A percentile compares a stretch with the other conserved stretches of the same genome.
Evolutionary conservation across 2,888 invertebrate species (phyloP).

Genomic region (Patella pellucida): DNA sequence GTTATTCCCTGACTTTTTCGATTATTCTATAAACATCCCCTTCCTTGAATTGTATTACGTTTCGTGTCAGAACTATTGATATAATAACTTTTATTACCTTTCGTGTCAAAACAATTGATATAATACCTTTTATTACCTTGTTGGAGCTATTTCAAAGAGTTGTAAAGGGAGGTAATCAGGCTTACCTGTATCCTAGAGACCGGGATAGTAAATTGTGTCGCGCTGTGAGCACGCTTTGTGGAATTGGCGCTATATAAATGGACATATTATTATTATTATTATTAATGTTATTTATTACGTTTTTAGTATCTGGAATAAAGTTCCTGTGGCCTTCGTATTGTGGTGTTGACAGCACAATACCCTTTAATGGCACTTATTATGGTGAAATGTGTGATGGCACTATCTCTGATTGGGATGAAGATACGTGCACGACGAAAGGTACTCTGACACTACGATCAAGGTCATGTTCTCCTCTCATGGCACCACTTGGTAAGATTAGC

Average conservation of each 20-base stretch:
- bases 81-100: not conserved
- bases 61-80: not conserved
- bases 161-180: too few species aligned
- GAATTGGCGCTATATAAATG: too few species aligned
- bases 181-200: too few species aligned
- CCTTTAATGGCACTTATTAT: slow-evolving; percentile 56
- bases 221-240: too few species aligned
- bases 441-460: slow-evolving; percentile 45
- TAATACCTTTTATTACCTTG: too few species aligned
- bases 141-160: too few species aligned
- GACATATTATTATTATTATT: too few species aligned
- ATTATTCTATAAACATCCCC: not conserved
- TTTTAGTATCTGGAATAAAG: slow-evolving; percentile 18
- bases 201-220: too few species aligned
- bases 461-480: slow-evolving; percentile 42
- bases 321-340: slow-evolving; percentile 56
- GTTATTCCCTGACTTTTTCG: too few species aligned
- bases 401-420: slow-evolving; percentile 64
- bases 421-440: slow-evolving; percentile 54
- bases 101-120: too few species aligned
- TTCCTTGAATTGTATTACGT: slow-evolving; percentile 2
- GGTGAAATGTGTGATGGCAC: slow-evolving; percentile 57
- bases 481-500: slow-evolving; percentile 27
- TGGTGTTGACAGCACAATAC: slow-evolving; percentile 56
- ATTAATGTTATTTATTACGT: not conserved